Base-by-base conservation (phyloP, 2,888 invertebrate genomes). In the Drosophila tripunctata region DNA sequence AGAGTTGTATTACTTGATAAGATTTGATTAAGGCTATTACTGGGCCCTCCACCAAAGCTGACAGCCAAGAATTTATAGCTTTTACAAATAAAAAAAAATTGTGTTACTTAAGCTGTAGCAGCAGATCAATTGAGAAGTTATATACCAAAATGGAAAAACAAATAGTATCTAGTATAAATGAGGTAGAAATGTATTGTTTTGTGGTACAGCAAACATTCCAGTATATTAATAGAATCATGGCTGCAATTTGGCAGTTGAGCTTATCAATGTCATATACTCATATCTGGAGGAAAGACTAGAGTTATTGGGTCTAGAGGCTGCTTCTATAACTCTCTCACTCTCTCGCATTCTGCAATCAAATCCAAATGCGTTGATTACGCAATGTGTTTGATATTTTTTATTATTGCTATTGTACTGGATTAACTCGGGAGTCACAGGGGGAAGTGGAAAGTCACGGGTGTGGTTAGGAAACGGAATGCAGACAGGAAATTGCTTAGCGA, bases 191-290 rank as follows among this genome's bases (percentile, higher is more conserved):
- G 27, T 43, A 21, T 27, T 27, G 8, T 27, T 27, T 27, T 27
- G 10, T 8, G 21, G 12, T 8, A 45, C 10, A 52, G 22, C 38
- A 40, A 44, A 31, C 43, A 52, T 48, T 52, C 33, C 30, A 3
- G 5, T 6, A 21, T 44, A 22, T 56, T 54, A 44, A 61, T 57
- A 66, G 57, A 31, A 7, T 8, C 22, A 6, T 30, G 22, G 65
- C 63, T 81, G 78, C 71, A 78, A 74, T 76, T 71, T 40, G 41
- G 38, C 57, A 48, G 19, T 45, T 50, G 5, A 3, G n/a, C 77
- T 81, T 79, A 79, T 79, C 79, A 50, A 58, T 62, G 64, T 30
- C 78, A 71, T 81, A 71, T 81, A 79, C 68, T 78, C 71, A 78
- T 75, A 56, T 62, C 63, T 58, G 36, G 55, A 31, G 36, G 19